Evolutionary conservation across 1,140 invertebrate genomes (phyloP), one percentile per base, ranked within the genome.

Genomic region (Apocrypta bakeri): DNA sequence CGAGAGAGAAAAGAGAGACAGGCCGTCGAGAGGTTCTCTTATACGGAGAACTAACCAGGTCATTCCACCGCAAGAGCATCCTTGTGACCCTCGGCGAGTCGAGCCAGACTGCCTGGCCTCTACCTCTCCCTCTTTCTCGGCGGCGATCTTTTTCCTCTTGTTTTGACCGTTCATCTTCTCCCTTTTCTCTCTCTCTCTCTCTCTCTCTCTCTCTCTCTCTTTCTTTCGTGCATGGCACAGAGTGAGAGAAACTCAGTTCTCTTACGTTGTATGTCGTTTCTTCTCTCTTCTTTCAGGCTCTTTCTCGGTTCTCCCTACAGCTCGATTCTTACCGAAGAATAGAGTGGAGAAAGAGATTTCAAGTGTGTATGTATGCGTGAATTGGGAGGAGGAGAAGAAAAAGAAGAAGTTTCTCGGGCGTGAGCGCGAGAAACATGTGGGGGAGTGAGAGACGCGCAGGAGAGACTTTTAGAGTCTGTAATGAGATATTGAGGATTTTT

Each of bases 91-190:
- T 82, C 73, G 33, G 29, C 75, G 40, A 77, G 27, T 76, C 74
- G 74, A 78, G 81, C 81, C 81, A 83, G 81, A 83, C 81, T 83
- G 81, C 81, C 73, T 83, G 81, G 81, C 81, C 81, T 79, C 81
- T 77, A 71, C 71, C 72, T 64, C 79, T 74, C 72, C 71, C 63
- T 33, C 29, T 37, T 71, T 73, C 71, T 73, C 33, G n/a, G 31
- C 71, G 42, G 9, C 21, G 25, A 33, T 75, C 72, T 81, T 81
- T 81, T 81, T 81, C 61, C 24, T 76, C 64, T 74, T 61, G 27
- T 81, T 73, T 66, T 33, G 64, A 63, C 80, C 80, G 63, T 33
- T 42, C 33, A 29, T 74, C 71, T 75, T 31, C 42, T 81, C 68
- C 21, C 79, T 81, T 74, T 81, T n/a, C n/a, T n/a, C n/a, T n/a